These are phyloP conservation scores for Notechis scutatus DNA, from an alignment of 2,113 vertebrate species.

Conservation along the genomic window DNA sequence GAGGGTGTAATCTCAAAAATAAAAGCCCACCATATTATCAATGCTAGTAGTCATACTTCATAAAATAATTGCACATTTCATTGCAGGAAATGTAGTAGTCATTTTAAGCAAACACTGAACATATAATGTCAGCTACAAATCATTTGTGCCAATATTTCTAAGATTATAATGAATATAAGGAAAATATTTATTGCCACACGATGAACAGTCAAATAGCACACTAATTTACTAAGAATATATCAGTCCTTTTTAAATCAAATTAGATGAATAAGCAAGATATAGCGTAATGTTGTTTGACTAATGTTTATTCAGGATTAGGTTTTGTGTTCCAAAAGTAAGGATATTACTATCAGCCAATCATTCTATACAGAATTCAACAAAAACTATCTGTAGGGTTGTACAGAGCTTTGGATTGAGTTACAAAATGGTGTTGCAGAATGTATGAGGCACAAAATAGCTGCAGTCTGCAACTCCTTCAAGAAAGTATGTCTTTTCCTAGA, in stretches of 20 bases:
- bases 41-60: neutral
- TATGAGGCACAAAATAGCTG: neutral
- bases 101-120: slow-evolving; percentile 25
- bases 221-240: neutral
- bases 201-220: neutral
- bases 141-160: slow-evolving; percentile 42
- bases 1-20: neutral
- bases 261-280: neutral
- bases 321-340: neutral
- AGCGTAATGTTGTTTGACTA: neutral
- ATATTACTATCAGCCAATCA: neutral
- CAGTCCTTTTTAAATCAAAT: neutral
- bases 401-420: neutral
- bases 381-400: neutral
- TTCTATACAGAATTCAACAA: neutral
- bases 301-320: neutral
- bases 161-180: slow-evolving; percentile 18
- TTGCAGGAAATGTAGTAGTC: neutral
- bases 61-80: slow-evolving; percentile 4
- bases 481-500: neutral
- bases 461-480: neutral
- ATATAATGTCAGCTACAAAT: slow-evolving; percentile 16
- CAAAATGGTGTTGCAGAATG: neutral
- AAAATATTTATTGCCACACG: slow-evolving; percentile 48
- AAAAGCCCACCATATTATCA: neutral